Conservation (phyloP, 1,140 invertebrate species). For the Hycleus cichorii region DNA sequence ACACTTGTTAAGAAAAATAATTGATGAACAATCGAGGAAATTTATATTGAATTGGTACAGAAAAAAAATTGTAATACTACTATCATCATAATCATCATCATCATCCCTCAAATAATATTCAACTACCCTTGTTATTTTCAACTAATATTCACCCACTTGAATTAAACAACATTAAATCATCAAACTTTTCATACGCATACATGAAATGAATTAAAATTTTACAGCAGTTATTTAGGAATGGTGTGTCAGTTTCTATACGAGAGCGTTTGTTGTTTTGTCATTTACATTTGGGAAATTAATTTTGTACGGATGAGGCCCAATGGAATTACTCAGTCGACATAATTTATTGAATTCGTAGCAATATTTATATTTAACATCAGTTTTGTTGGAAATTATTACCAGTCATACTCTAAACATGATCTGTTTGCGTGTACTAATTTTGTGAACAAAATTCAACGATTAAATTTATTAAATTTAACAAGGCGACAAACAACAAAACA, state of each 20-base stretch:
- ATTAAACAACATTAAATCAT: constrained; percentile 30
- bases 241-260: constrained; percentile 17
- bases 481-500: too few species aligned
- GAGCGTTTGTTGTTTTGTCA: constrained; percentile 23
- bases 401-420: not conserved
- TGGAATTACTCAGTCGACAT: constrained; percentile 22
- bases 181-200: constrained; percentile 29
- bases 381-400: constrained; percentile 5
- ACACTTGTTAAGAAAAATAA: too few species aligned
- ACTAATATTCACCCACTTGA: constrained; percentile 25
- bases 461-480: too few species aligned
- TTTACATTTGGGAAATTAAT: constrained; percentile 25
- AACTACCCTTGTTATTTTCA: constrained; percentile 16
- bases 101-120: constrained; percentile 6
- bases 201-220: constrained; percentile 30
- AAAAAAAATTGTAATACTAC: too few species aligned
- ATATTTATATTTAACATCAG: constrained; percentile 12
- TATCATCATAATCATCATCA: too few species aligned
- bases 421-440: not conserved
- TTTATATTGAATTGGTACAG: too few species aligned
- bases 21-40: too few species aligned
- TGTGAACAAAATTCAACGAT: too few species aligned
- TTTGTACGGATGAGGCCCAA: constrained; percentile 24
- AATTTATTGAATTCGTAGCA: constrained; percentile 12
- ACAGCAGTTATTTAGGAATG: constrained; percentile 25